Evolutionary conservation across 2,888 invertebrate genomes (phyloP).

Genomic region (Iselma pallidipennis): DNA sequence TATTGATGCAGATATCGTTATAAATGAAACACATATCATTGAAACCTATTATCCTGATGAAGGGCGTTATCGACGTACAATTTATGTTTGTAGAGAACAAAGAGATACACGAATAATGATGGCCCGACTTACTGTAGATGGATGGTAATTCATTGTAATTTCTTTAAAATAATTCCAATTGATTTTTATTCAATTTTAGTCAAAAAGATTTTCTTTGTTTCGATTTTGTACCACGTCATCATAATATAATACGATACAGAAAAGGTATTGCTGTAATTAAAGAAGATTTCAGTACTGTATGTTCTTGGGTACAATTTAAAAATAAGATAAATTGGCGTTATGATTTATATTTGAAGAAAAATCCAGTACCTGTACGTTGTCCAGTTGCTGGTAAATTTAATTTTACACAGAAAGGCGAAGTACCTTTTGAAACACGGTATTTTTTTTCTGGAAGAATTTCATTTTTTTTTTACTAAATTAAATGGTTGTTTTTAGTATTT

Average conservation of each 20-base stretch:
- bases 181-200: slow-evolving; percentile 57
- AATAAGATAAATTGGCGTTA: slow-evolving; percentile 87
- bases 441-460: neutral
- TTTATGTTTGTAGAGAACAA: slow-evolving; percentile 93
- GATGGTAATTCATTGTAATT: slow-evolving; percentile 64
- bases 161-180: neutral
- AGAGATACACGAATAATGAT: slow-evolving; percentile 91
- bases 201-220: slow-evolving; percentile 98
- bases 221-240: slow-evolving; percentile 94
- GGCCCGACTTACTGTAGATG: slow-evolving; percentile 95
- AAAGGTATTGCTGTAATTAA: slow-evolving; percentile 87
- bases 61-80: slow-evolving; percentile 82
- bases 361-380: slow-evolving; percentile 90
- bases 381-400: slow-evolving; percentile 97
- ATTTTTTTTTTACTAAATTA: neutral
- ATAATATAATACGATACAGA: slow-evolving; percentile 91
- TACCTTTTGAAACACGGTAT: slow-evolving; percentile 78
- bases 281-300: slow-evolving; percentile 89
- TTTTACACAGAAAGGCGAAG: slow-evolving; percentile 90
- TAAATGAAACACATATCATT: slow-evolving; percentile 95
- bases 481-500: slow-evolving; percentile 64
- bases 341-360: slow-evolving; percentile 80
- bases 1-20: slow-evolving; percentile 90
- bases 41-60: slow-evolving; percentile 95
- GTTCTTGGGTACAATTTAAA: slow-evolving; percentile 91